Evolutionary conservation across 2,113 vertebrate genomes (phyloP).

Genomic region (Murina feae): DNA sequence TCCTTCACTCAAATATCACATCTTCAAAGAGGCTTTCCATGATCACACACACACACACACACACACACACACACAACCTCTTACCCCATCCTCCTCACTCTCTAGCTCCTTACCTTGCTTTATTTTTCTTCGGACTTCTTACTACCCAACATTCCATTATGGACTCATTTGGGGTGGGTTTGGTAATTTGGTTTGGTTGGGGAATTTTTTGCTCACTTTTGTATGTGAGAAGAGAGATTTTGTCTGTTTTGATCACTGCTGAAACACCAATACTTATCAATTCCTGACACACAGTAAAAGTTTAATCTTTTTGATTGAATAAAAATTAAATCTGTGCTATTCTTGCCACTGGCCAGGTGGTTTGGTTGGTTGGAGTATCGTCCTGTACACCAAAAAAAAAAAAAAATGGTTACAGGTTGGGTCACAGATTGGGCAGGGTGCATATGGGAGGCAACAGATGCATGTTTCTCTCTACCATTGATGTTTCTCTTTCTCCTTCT

Average conservation of each 20-base stretch:
- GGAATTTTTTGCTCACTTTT: not conserved
- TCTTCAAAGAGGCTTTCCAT: not conserved
- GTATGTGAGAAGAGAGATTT: conserved; percentile 8
- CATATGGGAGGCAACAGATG: not conserved
- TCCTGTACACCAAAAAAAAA: not conserved
- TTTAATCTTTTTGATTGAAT: conserved; percentile 35
- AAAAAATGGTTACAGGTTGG: not conserved
- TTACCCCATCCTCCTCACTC: not conserved
- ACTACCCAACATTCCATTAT: not conserved
- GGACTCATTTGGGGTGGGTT: not conserved
- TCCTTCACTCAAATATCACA: not conserved
- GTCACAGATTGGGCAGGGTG: no score
- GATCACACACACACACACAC: not conserved
- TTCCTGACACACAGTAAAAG: not conserved
- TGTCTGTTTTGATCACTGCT: conserved; percentile 22
- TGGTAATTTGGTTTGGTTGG: not conserved
- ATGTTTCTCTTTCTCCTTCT: not conserved
- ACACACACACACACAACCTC: no score
- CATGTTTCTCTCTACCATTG: not conserved
- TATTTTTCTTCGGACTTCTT: not conserved
- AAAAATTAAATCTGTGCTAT: not conserved
- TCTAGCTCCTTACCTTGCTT: not conserved
- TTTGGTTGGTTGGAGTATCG: not conserved
- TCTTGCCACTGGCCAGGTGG: not conserved
- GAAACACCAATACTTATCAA: not conserved